Base-by-base conservation (phyloP, 1,140 invertebrate species). In the Sycophila sp. region DNA sequence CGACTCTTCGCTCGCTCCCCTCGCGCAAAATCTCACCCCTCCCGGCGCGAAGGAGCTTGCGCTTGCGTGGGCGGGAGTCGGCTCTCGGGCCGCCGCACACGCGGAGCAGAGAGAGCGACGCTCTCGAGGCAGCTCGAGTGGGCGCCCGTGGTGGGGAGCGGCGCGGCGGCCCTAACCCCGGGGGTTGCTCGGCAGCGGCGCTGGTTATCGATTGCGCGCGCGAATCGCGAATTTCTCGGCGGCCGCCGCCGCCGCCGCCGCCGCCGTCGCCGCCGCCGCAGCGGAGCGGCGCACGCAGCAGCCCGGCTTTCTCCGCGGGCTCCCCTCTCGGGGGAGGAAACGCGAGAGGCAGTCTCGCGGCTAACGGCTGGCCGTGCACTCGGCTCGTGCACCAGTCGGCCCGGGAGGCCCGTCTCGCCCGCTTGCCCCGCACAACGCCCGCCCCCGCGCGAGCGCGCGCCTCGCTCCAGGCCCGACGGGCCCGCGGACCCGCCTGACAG, bases 321-420 rank as follows among this genome's bases (percentile, higher is more conserved):
- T n/a, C n/a, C n/a, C n/a, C n/a, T n/a, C n/a, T n/a, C n/a, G n/a
- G n/a, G n/a, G n/a, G n/a, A n/a, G n/a, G n/a, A n/a, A n/a, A n/a
- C n/a, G 42, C 17, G 28, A 53, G 51, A 47, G 42, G 19, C 42
- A 47, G 42, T 47, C 42, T n/a, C n/a, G n/a, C n/a, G n/a, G n/a
- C n/a, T n/a, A n/a, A n/a, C n/a, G n/a, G n/a, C n/a, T 47, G 42
- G 42, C 19, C 19, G 42, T 47, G 42, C 42, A 47, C 42, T 17
- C 42, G 42, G 24, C n/a, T n/a, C n/a, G n/a, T n/a, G n/a, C 42
- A 15, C 22, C 55, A 68, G 65, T 68, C 65, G 65, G 65, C 65
- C 65, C 65, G 65, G 65, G 55, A 68, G 53, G 55, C 55, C 45
- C 51, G 38, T 28, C 34, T 38, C 17, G 38, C 15, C 51, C 36